Base-by-base conservation (phyloP, 1,140 invertebrate species). In the Drosophila punjabiensis region DNA sequence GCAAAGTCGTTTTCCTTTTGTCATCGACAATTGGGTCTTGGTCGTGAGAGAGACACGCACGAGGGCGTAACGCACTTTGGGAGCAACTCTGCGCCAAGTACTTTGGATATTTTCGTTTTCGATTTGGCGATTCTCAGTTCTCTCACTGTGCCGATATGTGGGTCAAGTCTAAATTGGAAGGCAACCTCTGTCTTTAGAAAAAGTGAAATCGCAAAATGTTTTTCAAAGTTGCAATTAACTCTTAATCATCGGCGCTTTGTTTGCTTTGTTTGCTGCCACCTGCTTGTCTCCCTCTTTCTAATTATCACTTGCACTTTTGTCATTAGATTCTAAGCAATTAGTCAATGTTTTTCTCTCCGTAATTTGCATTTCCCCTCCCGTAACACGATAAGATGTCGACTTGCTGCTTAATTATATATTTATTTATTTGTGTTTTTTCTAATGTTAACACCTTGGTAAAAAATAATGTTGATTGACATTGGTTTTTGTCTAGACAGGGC, bases 191-290 rank as follows among this genome's bases (percentile, higher is more conserved):
- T 20, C 39, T 63, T 80, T 70, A 68, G 70, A 84, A 89, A 89
- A 88, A 89, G 86, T 89, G 86, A 89, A 89, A 89, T 89, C 86
- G 79, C 79, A 71, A 78, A 78, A 63, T 79, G 69, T 64, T 65
- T 63, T 76, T 60, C 71, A 82, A 53, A 79, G 79, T 55, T 82
- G 82, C 66, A 86, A 90, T 89, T 89, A 89, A 86, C 47, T 86
- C 70, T 82, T 90, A 89, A 89, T 76, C 70, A 89, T 84, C 60
- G 68, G 20, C 55, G 70, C 71, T 59, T 69, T 48, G 35, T 47
- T 63, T 33, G 70, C 71, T 59, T 69, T 48, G 35, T 47, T 63
- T 33, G 47, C 43, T 61, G 50, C 41, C 60, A 59, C 47, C 45
- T 41, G 32, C 41, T n/a, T 55, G 11, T 62, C 18, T 64, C 56